Evolutionary conservation across 1,140 invertebrate species (phyloP), one percentile per base, ranked within the genome.

Genomic region (Drosophila sechellia): DNA sequence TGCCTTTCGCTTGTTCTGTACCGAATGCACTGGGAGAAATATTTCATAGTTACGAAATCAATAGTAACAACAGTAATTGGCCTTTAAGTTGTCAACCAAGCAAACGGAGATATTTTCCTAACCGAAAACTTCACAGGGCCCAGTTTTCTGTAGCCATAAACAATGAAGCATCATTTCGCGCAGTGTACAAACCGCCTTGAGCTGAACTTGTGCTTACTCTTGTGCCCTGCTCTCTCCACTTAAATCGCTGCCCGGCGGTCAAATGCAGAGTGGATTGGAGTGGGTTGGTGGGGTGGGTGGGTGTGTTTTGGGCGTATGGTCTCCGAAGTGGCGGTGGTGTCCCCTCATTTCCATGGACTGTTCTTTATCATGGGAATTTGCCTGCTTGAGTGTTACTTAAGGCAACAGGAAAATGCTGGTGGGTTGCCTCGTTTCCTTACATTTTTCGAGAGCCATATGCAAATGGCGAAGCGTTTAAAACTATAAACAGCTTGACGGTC

Each of bases 301-400:
- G 2, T 22, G 20, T 22, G 20, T 22, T 22, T 2, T 22, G 20
- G 6, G 5, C 25, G 15, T 31, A 43, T 31, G 37, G 50, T 31
- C 31, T 31, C 31, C 8, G 31, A 31, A 31, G 31, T 31, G 27
- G 27, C 27, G 50, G 22, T 25, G 42, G 46, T 40, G 54, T 35
- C 43, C 42, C 45, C 45, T 22, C 25, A 11, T 5, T n/a, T 39
- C 34, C 60, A 53, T 69, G 53, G 46, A 61, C 53, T 25, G 48
- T 42, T 75, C 61, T 78, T 83, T 69, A 83, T 81, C 79, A 83
- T 81, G 79, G 78, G 78, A 81, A 81, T 81, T 71, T 49, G 72
- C 42, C 43, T 68, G 69, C 77, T 66, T 69, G 60, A 79, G 68
- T 73, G 76, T 72, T 61, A 57, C 68, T 71, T 57, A 40, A 27